Evolutionary conservation across 2,888 invertebrate species (phyloP).

Genomic region (Cantharis nigra): DNA sequence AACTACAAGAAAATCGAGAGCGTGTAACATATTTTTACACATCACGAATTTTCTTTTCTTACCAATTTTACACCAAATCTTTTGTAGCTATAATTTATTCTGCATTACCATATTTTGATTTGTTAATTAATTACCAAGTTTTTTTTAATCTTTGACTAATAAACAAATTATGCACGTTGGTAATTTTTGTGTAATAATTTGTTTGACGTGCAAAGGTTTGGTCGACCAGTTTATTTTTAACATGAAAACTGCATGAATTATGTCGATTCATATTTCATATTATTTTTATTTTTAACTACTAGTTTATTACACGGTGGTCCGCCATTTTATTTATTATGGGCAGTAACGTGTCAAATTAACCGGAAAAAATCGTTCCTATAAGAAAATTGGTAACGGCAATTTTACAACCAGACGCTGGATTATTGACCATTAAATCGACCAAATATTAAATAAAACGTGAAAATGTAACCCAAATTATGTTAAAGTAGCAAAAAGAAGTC

Average conservation of each 20-base stretch:
- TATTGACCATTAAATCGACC: neutral
- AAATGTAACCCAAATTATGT: neutral
- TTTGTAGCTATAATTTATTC: neutral
- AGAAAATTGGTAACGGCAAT: neutral
- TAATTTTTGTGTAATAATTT: neutral
- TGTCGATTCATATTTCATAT: constrained; percentile 11
- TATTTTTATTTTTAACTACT: constrained; percentile 5
- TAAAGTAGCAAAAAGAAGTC: neutral
- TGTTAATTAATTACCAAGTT: constrained; percentile 1
- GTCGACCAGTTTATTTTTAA: constrained; percentile 10
- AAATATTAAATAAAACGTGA: neutral
- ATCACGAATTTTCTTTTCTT: neutral
- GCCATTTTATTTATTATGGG: neutral
- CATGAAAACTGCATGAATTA: constrained; percentile 5
- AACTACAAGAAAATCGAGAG: neutral
- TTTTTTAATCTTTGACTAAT: neutral
- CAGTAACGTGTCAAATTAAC: neutral
- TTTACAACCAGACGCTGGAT: neutral
- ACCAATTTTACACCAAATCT: neutral
- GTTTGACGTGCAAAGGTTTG: neutral
- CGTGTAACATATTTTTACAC: neutral
- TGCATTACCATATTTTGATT: constrained; percentile 2
- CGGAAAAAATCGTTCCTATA: neutral
- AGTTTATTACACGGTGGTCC: neutral
- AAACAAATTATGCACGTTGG: constrained; percentile 3